Conservation (phyloP, 2,113 vertebrate genomes). For the Equus quagga region DNA sequence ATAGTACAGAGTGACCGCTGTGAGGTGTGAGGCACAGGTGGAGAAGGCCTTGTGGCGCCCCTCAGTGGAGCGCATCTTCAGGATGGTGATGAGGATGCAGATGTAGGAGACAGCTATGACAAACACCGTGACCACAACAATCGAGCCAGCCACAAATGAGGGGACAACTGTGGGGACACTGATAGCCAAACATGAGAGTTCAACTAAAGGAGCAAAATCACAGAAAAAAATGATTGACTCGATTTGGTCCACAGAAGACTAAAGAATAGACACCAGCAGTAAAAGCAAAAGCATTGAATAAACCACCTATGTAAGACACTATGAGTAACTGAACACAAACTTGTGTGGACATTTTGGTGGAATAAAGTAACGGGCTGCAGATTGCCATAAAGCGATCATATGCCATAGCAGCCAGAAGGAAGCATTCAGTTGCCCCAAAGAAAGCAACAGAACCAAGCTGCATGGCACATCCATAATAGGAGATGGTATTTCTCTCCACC, state of each 20-base stretch:
- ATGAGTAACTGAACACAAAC: neutral
- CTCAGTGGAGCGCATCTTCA: conserved; percentile 11
- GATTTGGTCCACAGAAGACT: conserved; percentile 69
- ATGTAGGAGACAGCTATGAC: conserved; percentile 51
- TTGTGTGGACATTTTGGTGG: conserved; percentile 33
- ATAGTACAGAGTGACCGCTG: conserved; percentile 43
- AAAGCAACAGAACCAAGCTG: neutral
- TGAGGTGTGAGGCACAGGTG: conserved; percentile 59
- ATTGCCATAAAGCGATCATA: conserved; percentile 68
- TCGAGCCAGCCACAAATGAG: neutral
- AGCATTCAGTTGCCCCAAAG: conserved; percentile 45
- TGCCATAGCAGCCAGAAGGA: conserved; percentile 63
- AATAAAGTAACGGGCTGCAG: conserved; percentile 52
- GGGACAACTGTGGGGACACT: neutral
- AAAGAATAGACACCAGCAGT: neutral
- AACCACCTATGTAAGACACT: neutral
- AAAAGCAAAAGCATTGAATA: neutral
- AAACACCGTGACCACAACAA: conserved; percentile 50
- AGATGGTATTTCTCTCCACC: neutral
- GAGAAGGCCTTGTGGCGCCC: conserved; percentile 17
- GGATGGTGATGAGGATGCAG: conserved; percentile 55
- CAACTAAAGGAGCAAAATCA: conserved; percentile 68
- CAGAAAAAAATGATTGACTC: conserved; percentile 73
- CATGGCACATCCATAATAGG: neutral
- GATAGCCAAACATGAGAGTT: conserved; percentile 46